Evolutionary conservation across 2,113 vertebrate genomes (phyloP).

Genomic region (Myiopsitta monachus): DNA sequence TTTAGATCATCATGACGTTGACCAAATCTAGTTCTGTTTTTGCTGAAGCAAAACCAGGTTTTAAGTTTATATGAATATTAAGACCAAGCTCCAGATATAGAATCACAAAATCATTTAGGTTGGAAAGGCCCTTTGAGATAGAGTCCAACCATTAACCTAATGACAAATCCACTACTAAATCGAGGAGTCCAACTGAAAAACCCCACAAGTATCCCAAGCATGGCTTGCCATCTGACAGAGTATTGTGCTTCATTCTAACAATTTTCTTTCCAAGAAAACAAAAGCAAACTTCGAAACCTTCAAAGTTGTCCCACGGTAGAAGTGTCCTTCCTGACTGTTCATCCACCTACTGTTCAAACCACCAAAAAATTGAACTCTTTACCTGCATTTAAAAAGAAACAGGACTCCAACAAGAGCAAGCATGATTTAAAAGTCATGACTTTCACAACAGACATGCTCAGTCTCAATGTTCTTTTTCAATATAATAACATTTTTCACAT

Average conservation of each 20-base stretch:
- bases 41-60: neutral
- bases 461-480: neutral
- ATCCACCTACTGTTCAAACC: neutral
- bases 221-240: neutral
- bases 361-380: neutral
- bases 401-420: neutral
- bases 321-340: neutral
- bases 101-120: neutral
- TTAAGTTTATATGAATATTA: neutral
- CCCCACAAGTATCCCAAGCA: rapidly evolving
- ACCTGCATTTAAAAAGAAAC: neutral
- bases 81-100: neutral
- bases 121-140: neutral
- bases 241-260: neutral
- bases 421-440: neutral
- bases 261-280: neutral
- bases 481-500: neutral
- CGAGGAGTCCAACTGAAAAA: neutral
- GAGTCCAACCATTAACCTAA: neutral
- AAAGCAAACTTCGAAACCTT: neutral
- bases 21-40: neutral
- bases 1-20: neutral
- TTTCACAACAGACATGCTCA: neutral
- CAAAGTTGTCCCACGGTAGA: neutral
- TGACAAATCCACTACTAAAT: neutral